Evolutionary conservation across 2,888 invertebrate genomes (phyloP), one percentile per base, ranked within the genome.

Genomic region (Ophion slaviceki): DNA sequence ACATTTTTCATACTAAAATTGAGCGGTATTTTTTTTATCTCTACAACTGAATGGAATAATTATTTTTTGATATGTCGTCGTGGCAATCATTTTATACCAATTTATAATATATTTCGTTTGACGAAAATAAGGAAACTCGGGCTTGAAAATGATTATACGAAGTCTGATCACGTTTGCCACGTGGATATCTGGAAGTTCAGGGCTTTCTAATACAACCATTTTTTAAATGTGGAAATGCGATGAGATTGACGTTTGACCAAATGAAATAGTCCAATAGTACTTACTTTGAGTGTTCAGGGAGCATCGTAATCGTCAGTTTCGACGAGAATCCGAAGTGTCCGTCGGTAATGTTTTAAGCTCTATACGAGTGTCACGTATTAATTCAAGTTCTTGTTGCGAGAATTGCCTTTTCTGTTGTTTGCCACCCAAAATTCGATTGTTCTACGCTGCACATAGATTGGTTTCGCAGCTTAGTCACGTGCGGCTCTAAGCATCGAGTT

Each of bases 291-390:
- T 36, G 61, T 77, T 72, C 76, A 20, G 14, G 24, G 20, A 36
- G 66, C 57, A 76, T 84, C 53, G 72, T 14, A 14, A 74, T 57
- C 57, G 67, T 32, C 66, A 6, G 45, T 74, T 74, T 81, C 64
- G 17, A 72, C 17, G 72, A 78, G 47, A 82, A 82, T 80, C 71
- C 59, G 20, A 57, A 53, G 66, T 76, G 71, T 82, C 79, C 53
- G 76, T 72, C 59, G 61, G 17, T 24, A 72, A 77, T 53, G 70
- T 62, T 71, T 62, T 64, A 14, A 40, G 59, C 76, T 83, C 80
- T 77, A 76, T 77, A 74, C 11, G n/a, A 8, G 61, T 47, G 8
- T 68, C 47, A 62, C 66, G 47, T 24, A 14, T 47, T 14, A n/a
- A 24, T 5, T n/a, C 24, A 2, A 14, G 28, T 36, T 14, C 24